phyloP scores from a whole-genome alignment of 2,797 vertebrate species.

The Macropodus opercularis region DNA sequence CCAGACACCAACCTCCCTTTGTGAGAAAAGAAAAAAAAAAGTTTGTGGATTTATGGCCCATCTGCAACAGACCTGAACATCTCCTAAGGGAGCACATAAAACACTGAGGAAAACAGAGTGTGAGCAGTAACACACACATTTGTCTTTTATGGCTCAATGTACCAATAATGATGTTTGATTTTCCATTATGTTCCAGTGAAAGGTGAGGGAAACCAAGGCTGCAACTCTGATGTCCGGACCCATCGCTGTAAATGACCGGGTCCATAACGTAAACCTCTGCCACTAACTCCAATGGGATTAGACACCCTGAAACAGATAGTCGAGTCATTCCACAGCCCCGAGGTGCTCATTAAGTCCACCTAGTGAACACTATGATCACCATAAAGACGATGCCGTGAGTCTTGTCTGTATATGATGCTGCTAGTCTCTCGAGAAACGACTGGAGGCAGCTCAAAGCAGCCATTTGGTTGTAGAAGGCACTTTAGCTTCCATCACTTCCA shows the following conservation, averaged over 20 bases:
- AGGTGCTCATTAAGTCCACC: conserved; percentile 67
- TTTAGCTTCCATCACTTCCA: conserved; percentile 61
- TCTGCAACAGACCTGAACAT: conserved; percentile 70
- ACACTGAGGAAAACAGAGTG: conserved; percentile 72
- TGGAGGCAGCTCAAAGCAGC: conserved; percentile 57
- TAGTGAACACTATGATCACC: conserved; percentile 59
- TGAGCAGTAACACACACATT: conserved; percentile 74
- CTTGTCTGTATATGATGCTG: conserved; percentile 55
- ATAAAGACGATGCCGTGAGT: conserved; percentile 63
- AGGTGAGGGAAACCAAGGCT: conserved; percentile 59
- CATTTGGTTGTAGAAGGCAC: conserved; percentile 59
- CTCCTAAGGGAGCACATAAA: conserved; percentile 71
- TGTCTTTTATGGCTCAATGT: conserved; percentile 76
- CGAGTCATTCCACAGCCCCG: conserved; percentile 46
- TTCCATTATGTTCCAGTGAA: conserved; percentile 76
- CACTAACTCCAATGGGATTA: conserved; percentile 52
- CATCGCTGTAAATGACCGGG: conserved; percentile 52
- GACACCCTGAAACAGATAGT: conserved; percentile 46
- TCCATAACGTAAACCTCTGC: conserved; percentile 59
- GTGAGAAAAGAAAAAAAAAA: conserved; percentile 55
- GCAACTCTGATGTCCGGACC: conserved; percentile 50
- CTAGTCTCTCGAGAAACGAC: conserved; percentile 57
- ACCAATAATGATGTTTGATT: conserved; percentile 82
- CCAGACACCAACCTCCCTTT: conserved; percentile 70
- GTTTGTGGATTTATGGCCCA: conserved; percentile 71